A percentile compares a stretch with the other conserved stretches of the same genome.
phyloP scores from a whole-genome alignment of 2,888 invertebrate species.

The Anaspis maculata region DNA sequence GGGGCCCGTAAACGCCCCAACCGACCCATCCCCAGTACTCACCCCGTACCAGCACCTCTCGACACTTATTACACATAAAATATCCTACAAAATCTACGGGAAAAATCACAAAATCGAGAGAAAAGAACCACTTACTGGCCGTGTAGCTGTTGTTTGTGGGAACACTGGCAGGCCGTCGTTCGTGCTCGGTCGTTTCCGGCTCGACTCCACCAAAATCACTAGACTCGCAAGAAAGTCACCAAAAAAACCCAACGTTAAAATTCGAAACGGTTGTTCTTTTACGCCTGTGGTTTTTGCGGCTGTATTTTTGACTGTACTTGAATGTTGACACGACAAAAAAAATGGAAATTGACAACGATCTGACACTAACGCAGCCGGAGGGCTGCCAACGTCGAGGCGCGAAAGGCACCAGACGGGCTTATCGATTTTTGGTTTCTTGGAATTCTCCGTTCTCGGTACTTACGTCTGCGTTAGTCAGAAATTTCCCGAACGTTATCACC shows the following conservation, averaged over 20 bases:
- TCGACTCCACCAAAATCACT: background rate
- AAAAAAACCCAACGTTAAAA: no score
- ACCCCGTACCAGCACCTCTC: background rate
- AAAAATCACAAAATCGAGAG: conserved; percentile 16
- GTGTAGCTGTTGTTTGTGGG: conserved; percentile 45
- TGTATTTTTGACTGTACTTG: no score
- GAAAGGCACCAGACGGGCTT: no score
- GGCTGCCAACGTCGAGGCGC: no score
- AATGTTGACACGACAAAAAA: background rate
- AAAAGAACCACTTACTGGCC: conserved; percentile 46
- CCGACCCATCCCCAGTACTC: conserved; percentile 2
- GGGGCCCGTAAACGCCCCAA: background rate
- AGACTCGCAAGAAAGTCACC: no score
- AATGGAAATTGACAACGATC: background rate
- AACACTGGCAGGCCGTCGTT: conserved; percentile 21
- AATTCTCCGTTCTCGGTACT: no score
- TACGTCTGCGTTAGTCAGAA: no score
- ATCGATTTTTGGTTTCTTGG: no score
- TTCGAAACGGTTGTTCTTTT: no score
- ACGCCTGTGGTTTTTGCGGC: no score
- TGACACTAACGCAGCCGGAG: no score
- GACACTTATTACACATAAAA: conserved; percentile 2
- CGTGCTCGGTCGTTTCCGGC: conserved; percentile 12
- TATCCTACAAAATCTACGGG: conserved; percentile 4
- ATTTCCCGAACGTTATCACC: no score